Conservation (phyloP, 2,113 vertebrate species). For the Psilopogon haemacephalus region DNA sequence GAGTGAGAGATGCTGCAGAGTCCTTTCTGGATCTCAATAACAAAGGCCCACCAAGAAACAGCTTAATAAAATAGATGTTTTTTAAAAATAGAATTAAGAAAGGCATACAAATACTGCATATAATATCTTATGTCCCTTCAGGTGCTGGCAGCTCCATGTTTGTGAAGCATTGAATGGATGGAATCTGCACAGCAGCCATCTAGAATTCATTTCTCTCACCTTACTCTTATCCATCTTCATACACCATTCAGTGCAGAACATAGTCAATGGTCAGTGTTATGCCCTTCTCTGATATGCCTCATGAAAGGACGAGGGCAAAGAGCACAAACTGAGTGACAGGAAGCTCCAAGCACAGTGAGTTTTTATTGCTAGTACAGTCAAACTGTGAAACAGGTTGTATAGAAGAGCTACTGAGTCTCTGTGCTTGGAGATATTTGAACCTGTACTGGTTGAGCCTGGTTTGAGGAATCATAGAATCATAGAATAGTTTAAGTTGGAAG, state of each 20-base stretch:
- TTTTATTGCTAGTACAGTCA: background rate
- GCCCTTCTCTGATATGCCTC: background rate
- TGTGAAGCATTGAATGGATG: too few relatives aligned
- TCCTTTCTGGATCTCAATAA: too few relatives aligned
- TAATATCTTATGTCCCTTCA: too few relatives aligned
- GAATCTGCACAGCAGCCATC: too few relatives aligned
- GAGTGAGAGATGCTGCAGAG: too few relatives aligned
- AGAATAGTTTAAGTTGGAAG: too few relatives aligned
- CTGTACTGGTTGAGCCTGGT: accelerated
- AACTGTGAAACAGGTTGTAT: accelerated
- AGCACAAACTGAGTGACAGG: background rate
- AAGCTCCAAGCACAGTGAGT: background rate
- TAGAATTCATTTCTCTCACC: background rate
- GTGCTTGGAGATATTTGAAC: background rate
- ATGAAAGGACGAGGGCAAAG: background rate
- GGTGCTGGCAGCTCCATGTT: too few relatives aligned
- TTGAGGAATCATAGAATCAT: too few relatives aligned
- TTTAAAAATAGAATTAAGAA: too few relatives aligned
- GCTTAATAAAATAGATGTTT: too few relatives aligned
- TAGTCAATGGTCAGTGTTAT: accelerated
- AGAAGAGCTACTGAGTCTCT: background rate
- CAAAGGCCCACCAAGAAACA: too few relatives aligned
- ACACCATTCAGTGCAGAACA: background rate
- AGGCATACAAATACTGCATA: too few relatives aligned
- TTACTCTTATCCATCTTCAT: accelerated